Evolutionary conservation across 2,113 vertebrate genomes (phyloP), one percentile per base, ranked within the genome.

Genomic region (Ceuthmochares aereus): DNA sequence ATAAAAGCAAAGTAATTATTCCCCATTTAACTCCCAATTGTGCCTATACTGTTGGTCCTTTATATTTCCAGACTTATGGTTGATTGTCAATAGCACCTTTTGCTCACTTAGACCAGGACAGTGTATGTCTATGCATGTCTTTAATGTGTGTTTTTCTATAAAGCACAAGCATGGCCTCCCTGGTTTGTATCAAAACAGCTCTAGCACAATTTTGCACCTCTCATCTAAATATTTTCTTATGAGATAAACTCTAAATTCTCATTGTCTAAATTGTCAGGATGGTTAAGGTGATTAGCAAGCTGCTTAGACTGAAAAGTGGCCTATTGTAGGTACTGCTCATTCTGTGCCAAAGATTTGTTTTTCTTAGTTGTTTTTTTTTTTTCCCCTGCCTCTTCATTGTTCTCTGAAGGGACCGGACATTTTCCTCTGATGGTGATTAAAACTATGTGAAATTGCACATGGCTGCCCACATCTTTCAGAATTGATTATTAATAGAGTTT

Each of bases 401-500:
- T 81, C 36, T 80, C 64, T 56, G 63, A 92, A 85, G 19, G 29
- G n/a, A 43, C 36, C 59, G 47, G 54, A 37, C 27, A 12, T 84
- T 89, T 80, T 80, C 32, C 32, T 87, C 54, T 76, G 40, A 17
- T 62, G n/a, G 23, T 67, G 49, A 63, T 86, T 91, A 73, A 87
- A 80, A 68, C 42, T 84, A n/a, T 84, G 59, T 87, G 19, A 69
- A 30, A 73, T 76, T 87, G 68, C 59, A 84, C 45, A 75, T 80
- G 68, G 55, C 64, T 91, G 34, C 64, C 72, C 49, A 88, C 47
- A 75, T 67, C 32, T 84, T 88, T 84, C 3, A 3, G 42, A 88
- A 88, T 40, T 83, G 22, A 63, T 92, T 91, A 80, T 94, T 93
- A 84, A 73, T 62, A 52, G 69, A 56, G 47, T 87, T 95, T 90